These are phyloP conservation scores for Phoenicopterus ruber DNA, from an alignment of 2,113 vertebrate genomes.

Conservation along the genomic window DNA sequence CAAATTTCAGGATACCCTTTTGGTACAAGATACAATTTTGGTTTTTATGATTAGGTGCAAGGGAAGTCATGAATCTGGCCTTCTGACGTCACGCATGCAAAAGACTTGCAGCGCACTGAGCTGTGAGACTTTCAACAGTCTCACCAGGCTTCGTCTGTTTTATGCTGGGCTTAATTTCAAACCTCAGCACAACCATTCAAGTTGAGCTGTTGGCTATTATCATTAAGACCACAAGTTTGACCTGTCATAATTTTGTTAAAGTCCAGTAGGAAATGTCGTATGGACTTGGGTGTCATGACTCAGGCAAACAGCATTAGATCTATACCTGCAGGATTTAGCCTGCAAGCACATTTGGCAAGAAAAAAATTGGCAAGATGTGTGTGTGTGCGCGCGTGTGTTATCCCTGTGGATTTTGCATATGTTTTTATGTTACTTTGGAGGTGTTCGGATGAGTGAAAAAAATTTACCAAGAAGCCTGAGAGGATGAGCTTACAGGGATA, in stretches of 20 bases:
- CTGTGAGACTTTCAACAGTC: not conserved
- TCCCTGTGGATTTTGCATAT: not conserved
- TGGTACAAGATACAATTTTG: not conserved
- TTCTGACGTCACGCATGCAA: accelerated
- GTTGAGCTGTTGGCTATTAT: not conserved
- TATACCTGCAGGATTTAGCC: not conserved
- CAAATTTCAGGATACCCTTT: not conserved
- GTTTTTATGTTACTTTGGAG: not conserved
- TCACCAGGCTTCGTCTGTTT: not conserved
- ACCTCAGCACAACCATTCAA: not conserved
- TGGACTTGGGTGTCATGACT: not conserved
- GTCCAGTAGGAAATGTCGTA: not conserved
- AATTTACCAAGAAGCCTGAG: not conserved
- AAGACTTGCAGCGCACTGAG: not conserved
- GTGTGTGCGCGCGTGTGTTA: accelerated
- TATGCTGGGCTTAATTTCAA: not conserved
- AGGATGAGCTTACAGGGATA: not conserved
- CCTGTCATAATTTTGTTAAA: not conserved
- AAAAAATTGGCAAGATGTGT: not conserved
- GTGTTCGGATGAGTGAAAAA: not conserved
- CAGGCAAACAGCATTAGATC: not conserved
- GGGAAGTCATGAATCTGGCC: not conserved
- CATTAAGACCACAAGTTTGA: not conserved
- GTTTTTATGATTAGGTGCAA: not conserved
- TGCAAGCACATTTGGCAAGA: not conserved